Conservation (phyloP, 2,113 vertebrate genomes). For the Oncorhynchus tshawytscha region DNA sequence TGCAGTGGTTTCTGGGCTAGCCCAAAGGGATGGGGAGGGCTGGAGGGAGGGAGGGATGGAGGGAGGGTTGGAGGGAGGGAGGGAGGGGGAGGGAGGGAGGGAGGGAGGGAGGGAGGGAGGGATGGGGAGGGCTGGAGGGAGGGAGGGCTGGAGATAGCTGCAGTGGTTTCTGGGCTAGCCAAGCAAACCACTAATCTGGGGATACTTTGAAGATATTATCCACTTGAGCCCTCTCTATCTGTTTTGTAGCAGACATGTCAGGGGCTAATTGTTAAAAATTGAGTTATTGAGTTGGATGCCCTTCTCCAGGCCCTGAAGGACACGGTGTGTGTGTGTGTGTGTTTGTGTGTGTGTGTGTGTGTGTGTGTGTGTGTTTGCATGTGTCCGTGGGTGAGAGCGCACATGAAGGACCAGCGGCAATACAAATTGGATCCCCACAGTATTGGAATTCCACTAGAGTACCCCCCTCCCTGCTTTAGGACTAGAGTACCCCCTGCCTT, state of each 20-base stretch:
- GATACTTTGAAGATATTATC: constrained; percentile 59
- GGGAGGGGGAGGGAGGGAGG: too few species aligned
- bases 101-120: too few species aligned
- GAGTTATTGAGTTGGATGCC: constrained; percentile 76
- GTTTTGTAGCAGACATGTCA: constrained; percentile 66
- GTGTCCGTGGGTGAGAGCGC: too few species aligned
- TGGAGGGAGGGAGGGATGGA: too few species aligned
- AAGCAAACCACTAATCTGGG: constrained; percentile 56
- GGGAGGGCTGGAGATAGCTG: background rate
- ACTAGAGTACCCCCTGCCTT: constrained; percentile 60
- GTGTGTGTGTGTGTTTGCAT: too few species aligned
- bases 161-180: constrained; percentile 17
- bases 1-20: constrained; percentile 12
- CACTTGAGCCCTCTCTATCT: constrained; percentile 60
- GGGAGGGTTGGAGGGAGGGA: too few species aligned
- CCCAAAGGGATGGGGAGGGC: background rate
- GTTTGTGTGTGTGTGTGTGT: too few species aligned
- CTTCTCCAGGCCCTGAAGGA: constrained; percentile 72
- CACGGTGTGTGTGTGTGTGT: constrained; percentile 21
- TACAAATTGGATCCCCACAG: constrained; percentile 68
- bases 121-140: too few species aligned
- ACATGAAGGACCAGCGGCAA: constrained; percentile 66
- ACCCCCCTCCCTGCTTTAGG: constrained; percentile 4
- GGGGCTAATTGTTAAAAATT: constrained; percentile 79
- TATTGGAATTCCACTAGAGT: constrained; percentile 71